Percentiles rank a stretch among this genome's conserved stretches.
Conservation (phyloP, 2,797 vertebrate genomes). For the Hozukius guyotensis region DNA sequence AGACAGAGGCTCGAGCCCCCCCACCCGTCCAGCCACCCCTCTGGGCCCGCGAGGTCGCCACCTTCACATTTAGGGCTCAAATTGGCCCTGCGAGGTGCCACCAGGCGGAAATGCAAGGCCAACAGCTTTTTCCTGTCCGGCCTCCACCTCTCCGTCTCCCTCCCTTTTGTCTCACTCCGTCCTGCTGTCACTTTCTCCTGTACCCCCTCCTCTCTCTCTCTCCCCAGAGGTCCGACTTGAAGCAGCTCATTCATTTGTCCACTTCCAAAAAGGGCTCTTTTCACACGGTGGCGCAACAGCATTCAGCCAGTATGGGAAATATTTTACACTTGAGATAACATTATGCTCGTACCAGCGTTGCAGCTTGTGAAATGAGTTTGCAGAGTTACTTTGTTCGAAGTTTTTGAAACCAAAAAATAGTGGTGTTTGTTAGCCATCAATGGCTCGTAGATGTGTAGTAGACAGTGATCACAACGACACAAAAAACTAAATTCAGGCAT, state of each 20-base stretch:
- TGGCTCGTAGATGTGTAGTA: background rate
- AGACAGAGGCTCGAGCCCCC: constrained; percentile 53
- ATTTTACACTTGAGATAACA: background rate
- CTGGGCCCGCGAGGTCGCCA: constrained; percentile 78
- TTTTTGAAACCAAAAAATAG: background rate
- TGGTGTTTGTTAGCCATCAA: background rate
- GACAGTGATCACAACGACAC: background rate
- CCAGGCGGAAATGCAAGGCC: constrained; percentile 80
- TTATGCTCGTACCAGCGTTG: background rate
- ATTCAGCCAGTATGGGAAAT: constrained; percentile 4
- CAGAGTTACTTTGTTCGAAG: background rate
- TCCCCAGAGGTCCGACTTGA: constrained; percentile 50
- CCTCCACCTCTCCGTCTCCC: constrained; percentile 56
- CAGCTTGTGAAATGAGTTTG: background rate
- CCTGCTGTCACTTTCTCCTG: constrained; percentile 60
- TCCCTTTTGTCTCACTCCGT: constrained; percentile 59
- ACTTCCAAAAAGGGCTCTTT: constrained; percentile 35
- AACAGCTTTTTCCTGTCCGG: constrained; percentile 81
- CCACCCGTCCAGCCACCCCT: constrained; percentile 37
- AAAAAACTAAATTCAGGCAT: background rate
- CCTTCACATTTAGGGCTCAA: constrained; percentile 84
- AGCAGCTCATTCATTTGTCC: constrained; percentile 64
- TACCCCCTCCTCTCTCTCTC: background rate
- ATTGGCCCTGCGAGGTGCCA: constrained; percentile 83
- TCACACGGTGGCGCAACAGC: background rate